A percentile compares a stretch with the other conserved stretches of the same genome.
Conservation (phyloP, 2,113 vertebrate genomes). For the Uria aalge region DNA sequence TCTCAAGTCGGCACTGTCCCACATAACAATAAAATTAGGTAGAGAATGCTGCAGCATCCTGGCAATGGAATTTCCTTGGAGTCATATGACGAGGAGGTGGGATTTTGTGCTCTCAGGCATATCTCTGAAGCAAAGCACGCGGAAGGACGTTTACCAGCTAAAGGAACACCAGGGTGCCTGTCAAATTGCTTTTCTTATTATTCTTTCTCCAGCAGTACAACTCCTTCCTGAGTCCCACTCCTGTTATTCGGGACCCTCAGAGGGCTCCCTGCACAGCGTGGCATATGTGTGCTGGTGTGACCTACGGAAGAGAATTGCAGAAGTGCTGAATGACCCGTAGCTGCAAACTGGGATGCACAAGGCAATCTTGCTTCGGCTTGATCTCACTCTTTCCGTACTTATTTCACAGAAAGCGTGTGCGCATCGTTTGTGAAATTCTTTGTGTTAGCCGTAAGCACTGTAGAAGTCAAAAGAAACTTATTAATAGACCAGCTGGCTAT, state of each 20-base stretch:
- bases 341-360: neutral
- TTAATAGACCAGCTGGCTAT: neutral
- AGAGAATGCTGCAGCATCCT: neutral
- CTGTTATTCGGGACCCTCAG: neutral
- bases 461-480: neutral
- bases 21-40: neutral
- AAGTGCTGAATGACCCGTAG: neutral
- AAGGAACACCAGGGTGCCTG: neutral
- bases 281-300: neutral
- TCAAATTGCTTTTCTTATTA: neutral
- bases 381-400: neutral
- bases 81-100: neutral
- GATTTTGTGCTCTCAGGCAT: neutral
- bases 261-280: neutral
- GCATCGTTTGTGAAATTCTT: neutral
- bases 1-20: neutral
- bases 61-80: neutral
- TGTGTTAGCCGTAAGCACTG: neutral
- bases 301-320: accelerated
- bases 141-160: neutral
- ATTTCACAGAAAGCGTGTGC: neutral
- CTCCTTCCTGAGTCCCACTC: neutral
- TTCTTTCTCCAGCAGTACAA: neutral
- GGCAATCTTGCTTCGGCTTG: neutral
- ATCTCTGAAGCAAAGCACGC: neutral